Base-by-base conservation (phyloP, 2,888 invertebrate species). In the Ophion ventricosus region DNA sequence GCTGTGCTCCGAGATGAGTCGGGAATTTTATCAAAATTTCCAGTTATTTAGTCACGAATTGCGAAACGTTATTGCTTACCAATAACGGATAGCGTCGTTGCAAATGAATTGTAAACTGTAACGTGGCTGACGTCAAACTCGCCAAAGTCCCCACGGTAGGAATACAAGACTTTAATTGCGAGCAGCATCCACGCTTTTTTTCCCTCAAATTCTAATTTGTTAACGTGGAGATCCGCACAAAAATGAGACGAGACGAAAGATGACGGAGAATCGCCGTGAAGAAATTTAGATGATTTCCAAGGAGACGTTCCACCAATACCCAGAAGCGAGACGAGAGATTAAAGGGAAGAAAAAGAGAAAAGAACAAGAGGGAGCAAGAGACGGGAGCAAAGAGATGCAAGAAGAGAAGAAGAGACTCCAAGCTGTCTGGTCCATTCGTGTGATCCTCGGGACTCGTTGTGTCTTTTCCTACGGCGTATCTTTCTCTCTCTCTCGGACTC, bases 391-490 rank as follows among this genome's bases (percentile, higher is more conserved):
- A 85, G 82, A 81, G 83, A 82, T 73, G 82, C 79, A 85, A 80
- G 82, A 81, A 79, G 84, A 77, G 54, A 77, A 67, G 80, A 87
- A 84, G 84, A 88, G 91, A 91, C 91, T 91, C 91, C 91, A 91
- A 91, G 92, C 92, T 91, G 92, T 92, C 92, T 92, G 92, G 92
- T 88, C 88, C 89, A 88, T 88, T 88, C 90, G 90, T 87, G 88
- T 88, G 80, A 89, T 87, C 89, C 88, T 88, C 86, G 87, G 87
- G 73, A 77, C 77, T 67, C 40, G 61, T 66, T 40, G 57, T 66
- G 29, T 80, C 66, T 66, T 61, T 70, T 87, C 86, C 87, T 82
- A 88, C 84, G 80, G 84, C 84, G 87, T 85, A 87, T 86, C 78
- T 83, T 83, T 87, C 84, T 87, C 86, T 87, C 82, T 85, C 80